Evolutionary conservation across 1,140 invertebrate genomes (phyloP), one percentile per base, ranked within the genome.

Genomic region (Drosophila sp.): DNA sequence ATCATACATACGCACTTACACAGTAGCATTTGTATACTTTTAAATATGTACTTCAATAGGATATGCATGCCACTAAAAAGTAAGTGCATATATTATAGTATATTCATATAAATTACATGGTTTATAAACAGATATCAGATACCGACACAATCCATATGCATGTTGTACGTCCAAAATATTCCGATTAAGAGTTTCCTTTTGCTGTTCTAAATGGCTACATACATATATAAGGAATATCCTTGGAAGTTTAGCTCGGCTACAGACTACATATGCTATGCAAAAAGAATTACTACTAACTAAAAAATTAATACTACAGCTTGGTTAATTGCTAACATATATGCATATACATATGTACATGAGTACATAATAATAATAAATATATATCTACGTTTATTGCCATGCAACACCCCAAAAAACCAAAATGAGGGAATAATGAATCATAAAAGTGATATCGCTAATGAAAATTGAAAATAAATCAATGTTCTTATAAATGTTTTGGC

Each of bases 401-500:
- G 35, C 73, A 75, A 69, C 60, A n/a, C 69, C 65, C 27, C 64
- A 72, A 72, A 65, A 64, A 62, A 66, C 58, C 6, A 50, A 50
- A 27, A 50, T 10, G 25, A 50, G 10, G 8, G 27, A 47, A 50
- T n/a, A 27, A 70, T 72, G 70, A 83, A 71, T 87, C 84, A 87
- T 86, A 84, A 87, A 87, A 84, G 83, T 87, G 83, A 87, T 87
- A 87, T 89, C 79, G 83, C 72, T 89, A 87, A 76, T 74, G 73
- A 87, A 83, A 73, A 76, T 56, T 72, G 65, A 29, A 89, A 70
- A 86, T 81, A 60, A 4, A 8, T n/a, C 10, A 38, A 27, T 47
- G 1, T 30, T 77, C 50, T 70, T 70, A 23, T 71, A 17, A 58
- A 62, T 76, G 54, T 50, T 63, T 62, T 33, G 33, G 60, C 40